A percentile compares a stretch with the other conserved stretches of the same genome.
Evolutionary conservation across 1,140 invertebrate species (phyloP).

Genomic region (Stenopsyche tienmushanensis): DNA sequence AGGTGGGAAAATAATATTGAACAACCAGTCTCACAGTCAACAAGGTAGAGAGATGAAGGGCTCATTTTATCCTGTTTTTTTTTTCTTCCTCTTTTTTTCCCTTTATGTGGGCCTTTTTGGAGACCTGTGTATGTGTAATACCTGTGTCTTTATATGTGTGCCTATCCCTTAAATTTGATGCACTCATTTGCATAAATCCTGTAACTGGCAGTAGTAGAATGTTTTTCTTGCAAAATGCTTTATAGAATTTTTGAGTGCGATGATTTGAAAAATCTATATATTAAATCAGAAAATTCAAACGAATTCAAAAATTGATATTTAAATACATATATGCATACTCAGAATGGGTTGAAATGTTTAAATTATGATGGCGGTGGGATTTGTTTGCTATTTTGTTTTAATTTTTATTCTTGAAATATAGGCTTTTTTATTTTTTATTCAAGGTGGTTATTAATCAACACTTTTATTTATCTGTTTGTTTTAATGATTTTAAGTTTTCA

Average conservation of each 20-base stretch:
- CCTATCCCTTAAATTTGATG: not conserved
- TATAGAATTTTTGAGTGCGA: not conserved
- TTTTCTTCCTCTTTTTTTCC: conserved; percentile 24
- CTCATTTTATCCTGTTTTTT: conserved; percentile 42
- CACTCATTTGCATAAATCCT: not conserved
- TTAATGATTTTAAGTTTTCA: too few species aligned
- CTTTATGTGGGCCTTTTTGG: conserved; percentile 9
- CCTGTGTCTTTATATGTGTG: not conserved
- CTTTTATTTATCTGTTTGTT: too few species aligned
- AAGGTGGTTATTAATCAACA: too few species aligned
- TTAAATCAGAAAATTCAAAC: too few species aligned
- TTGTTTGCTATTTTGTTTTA: too few species aligned
- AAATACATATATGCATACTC: too few species aligned
- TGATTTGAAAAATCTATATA: too few species aligned
- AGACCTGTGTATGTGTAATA: not conserved
- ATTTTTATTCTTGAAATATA: too few species aligned
- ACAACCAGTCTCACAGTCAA: conserved; percentile 52
- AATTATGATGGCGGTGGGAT: too few species aligned
- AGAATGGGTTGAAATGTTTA: too few species aligned
- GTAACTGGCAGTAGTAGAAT: not conserved
- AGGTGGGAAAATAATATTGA: conserved; percentile 70
- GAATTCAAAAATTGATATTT: too few species aligned
- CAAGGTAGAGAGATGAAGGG: conserved; percentile 62
- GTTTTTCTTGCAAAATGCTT: not conserved
- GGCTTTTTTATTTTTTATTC: too few species aligned